Conservation (phyloP, 2,113 vertebrate genomes). For the mouse (Mus musculus) region GRCm39 chr6:134003001-134003500, state of each 20-base stretch:
- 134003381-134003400: not conserved
- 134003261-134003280: not conserved
- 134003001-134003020: not conserved
- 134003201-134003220: not conserved
- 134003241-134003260: not conserved
- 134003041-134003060: not conserved
- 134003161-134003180: not conserved
- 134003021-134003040: not conserved
- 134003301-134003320: conserved; percentile 15
- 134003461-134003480: too few species aligned
- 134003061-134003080: not conserved
- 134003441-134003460: not conserved
- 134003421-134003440: not conserved
- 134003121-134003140: not conserved
- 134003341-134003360: conserved; percentile 24
- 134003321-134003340: not conserved
- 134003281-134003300: not conserved
- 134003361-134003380: not conserved
- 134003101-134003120: not conserved
- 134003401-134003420: not conserved
- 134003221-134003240: not conserved
- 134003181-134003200: not conserved
- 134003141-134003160: conserved; percentile 4
- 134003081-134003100: not conserved
- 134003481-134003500: not conserved